Evolutionary conservation across 1,140 invertebrate species (phyloP).

Genomic region (Zaprionus gabonicus): DNA sequence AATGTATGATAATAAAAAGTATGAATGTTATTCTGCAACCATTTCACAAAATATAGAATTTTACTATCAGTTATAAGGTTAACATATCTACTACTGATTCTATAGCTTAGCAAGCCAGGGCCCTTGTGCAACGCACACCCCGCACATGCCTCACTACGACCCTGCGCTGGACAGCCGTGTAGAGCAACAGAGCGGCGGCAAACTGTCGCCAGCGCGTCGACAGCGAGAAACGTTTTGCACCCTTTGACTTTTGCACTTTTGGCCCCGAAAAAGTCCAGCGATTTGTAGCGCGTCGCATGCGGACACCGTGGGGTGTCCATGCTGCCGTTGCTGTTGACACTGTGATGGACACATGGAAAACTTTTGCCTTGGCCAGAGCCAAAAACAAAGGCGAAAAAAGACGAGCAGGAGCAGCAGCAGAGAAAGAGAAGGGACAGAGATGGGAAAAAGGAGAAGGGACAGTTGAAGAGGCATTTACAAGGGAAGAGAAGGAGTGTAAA

Average conservation of each 20-base stretch:
- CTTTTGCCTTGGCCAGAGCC: constrained; percentile 23
- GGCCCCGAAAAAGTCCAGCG: constrained; percentile 41
- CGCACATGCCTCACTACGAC: too few relatives aligned
- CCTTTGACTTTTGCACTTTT: constrained; percentile 58
- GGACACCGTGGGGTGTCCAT: constrained; percentile 44
- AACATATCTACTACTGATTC: too few relatives aligned
- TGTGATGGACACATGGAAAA: constrained; percentile 53
- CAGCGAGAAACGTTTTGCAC: constrained; percentile 18
- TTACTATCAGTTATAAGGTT: too few relatives aligned
- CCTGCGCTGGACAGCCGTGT: too few relatives aligned
- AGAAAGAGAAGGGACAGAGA: not conserved
- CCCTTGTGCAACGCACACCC: too few relatives aligned
- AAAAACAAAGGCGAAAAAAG: constrained; percentile 30
- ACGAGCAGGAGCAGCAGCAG: not conserved
- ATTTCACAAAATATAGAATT: too few relatives aligned
- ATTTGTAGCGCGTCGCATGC: constrained; percentile 47
- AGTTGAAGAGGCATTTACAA: not conserved
- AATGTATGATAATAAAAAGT: too few relatives aligned
- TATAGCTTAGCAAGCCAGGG: too few relatives aligned
- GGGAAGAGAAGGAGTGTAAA: not conserved
- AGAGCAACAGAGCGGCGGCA: not conserved
- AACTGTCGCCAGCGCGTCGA: not conserved
- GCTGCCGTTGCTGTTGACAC: constrained; percentile 46
- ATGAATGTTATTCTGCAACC: too few relatives aligned
- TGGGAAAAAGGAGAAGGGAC: not conserved